phyloP scores from a whole-genome alignment of 2,888 invertebrate genomes.

The Chrysolina americana region DNA sequence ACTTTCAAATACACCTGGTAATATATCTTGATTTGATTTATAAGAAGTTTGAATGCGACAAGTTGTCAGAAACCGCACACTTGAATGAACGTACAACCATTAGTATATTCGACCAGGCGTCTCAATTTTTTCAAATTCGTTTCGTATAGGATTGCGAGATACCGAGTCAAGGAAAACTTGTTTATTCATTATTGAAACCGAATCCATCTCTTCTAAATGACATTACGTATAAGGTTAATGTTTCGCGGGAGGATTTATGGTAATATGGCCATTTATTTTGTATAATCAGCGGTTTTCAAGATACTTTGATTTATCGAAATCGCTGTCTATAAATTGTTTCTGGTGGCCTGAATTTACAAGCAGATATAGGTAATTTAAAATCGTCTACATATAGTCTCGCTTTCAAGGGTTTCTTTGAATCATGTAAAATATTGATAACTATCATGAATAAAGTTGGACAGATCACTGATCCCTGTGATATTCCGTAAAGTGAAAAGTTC shows the following conservation, averaged over 20 bases:
- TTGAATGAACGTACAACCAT: neutral
- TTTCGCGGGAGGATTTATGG: neutral
- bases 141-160: neutral
- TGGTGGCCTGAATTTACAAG: neutral
- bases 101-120: neutral
- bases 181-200: neutral
- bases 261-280: neutral
- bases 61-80: constrained; percentile 2
- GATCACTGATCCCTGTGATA: too few relatives aligned
- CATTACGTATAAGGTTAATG: constrained; percentile 5
- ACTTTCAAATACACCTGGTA: constrained; percentile 2
- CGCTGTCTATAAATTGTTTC: neutral
- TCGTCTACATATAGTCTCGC: too few relatives aligned
- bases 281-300: neutral
- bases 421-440: too few relatives aligned
- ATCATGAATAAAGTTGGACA: too few relatives aligned
- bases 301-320: neutral
- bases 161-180: constrained; percentile 11
- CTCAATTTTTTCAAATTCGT: neutral
- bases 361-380: too few relatives aligned
- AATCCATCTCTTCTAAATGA: neutral
- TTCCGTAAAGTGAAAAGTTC: too few relatives aligned
- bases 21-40: neutral
- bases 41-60: neutral
- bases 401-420: too few relatives aligned